These are phyloP conservation scores for Drosophila carrolli DNA, from an alignment of 1,140 invertebrate genomes.

Conservation along the genomic window DNA sequence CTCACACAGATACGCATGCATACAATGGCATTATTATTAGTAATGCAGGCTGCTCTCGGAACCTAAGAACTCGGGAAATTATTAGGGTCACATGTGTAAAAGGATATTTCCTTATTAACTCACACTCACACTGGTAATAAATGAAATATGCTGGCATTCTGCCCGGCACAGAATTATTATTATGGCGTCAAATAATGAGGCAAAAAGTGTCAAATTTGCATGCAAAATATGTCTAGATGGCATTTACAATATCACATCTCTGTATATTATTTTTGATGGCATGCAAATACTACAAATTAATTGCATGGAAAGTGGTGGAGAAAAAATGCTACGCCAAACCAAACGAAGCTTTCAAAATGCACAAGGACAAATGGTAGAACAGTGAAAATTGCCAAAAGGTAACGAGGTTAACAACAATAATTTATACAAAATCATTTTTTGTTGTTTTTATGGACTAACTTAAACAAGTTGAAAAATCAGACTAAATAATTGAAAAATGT, in stretches of 20 bases:
- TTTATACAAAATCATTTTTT: no score
- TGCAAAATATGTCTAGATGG: slow-evolving; percentile 62
- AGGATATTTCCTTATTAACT: slow-evolving; percentile 83
- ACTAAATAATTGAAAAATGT: no score
- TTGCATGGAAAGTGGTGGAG: slow-evolving; percentile 48
- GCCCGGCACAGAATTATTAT: slow-evolving; percentile 58
- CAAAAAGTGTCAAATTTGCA: slow-evolving; percentile 80
- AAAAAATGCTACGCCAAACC: slow-evolving; percentile 7
- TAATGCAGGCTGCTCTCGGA: slow-evolving; percentile 69
- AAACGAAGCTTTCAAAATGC: slow-evolving; percentile 23
- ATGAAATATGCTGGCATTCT: slow-evolving; percentile 49
- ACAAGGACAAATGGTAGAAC: slow-evolving; percentile 29
- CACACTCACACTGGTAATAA: slow-evolving; percentile 34
- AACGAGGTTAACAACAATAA: background rate
- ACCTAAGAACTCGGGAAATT: slow-evolving; percentile 70
- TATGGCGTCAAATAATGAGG: slow-evolving; percentile 80
- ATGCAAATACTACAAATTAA: slow-evolving; percentile 73
- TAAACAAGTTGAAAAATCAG: no score
- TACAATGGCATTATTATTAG: slow-evolving; percentile 78
- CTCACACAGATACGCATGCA: slow-evolving; percentile 35
- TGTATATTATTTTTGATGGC: slow-evolving; percentile 62
- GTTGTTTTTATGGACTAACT: no score
- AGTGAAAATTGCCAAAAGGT: slow-evolving; percentile 5
- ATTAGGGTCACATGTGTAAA: slow-evolving; percentile 83
- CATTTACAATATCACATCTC: slow-evolving; percentile 50